Conservation (phyloP, 2,797 vertebrate genomes). For the Orestias chungarensis region DNA sequence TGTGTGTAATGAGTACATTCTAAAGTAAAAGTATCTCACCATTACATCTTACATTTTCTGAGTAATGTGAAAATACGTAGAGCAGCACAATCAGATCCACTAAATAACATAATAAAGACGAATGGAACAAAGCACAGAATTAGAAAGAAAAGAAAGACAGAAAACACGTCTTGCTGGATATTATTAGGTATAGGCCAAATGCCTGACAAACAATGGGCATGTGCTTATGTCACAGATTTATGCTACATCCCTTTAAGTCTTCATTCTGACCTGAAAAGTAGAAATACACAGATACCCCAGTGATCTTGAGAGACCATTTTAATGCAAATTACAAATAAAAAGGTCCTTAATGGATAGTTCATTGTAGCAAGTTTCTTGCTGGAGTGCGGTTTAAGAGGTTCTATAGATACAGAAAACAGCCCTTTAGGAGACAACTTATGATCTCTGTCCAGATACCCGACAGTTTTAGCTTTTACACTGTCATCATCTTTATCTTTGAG, state of each 20-base stretch:
- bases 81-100: not conserved
- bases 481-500: not conserved
- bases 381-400: not conserved
- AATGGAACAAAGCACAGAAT: not conserved
- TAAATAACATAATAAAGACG: not conserved
- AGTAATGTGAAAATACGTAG: not conserved
- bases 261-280: no score
- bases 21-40: not conserved
- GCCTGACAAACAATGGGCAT: no score
- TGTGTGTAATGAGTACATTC: not conserved
- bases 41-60: not conserved
- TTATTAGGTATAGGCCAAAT: no score
- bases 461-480: not conserved
- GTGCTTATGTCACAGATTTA: no score
- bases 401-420: conserved; percentile 1
- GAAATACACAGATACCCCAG: not conserved
- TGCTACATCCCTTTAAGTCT: no score
- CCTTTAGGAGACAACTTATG: not conserved
- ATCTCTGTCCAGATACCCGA: not conserved
- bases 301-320: not conserved
- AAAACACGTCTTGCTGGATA: not conserved
- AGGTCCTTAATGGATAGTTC: not conserved
- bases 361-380: not conserved
- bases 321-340: not conserved
- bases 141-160: not conserved